Percentiles rank a stretch among this genome's conserved stretches.
Conservation (phyloP, 2,797 vertebrate genomes). For the Tangara arthus region DNA sequence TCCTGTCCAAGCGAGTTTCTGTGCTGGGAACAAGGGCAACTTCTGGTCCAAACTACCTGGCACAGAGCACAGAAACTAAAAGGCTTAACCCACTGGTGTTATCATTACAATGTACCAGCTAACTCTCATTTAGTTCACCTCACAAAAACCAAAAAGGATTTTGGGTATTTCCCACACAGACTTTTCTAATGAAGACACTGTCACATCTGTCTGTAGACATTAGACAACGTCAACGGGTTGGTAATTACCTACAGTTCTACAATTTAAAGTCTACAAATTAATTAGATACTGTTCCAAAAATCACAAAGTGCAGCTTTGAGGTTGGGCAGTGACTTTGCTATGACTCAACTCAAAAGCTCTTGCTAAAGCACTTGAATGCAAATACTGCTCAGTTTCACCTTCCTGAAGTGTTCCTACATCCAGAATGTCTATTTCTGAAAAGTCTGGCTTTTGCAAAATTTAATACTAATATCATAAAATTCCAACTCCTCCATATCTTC, state of each 20-base stretch:
- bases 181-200: not conserved
- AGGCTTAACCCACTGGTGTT: rapidly evolving
- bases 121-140: not conserved
- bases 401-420: not conserved
- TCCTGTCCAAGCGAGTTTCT: not conserved
- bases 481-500: not conserved
- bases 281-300: not conserved
- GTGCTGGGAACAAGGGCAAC: not conserved
- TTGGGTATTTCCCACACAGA: not conserved
- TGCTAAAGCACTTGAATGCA: not conserved
- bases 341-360: not conserved
- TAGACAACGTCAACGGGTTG: not conserved
- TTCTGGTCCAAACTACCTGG: not conserved
- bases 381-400: not conserved
- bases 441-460: not conserved
- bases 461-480: not conserved
- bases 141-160: not conserved
- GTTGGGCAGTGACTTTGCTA: not conserved
- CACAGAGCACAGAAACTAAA: not conserved
- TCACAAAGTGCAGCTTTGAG: not conserved
- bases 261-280: not conserved
- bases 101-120: rapidly evolving
- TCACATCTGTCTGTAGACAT: not conserved
- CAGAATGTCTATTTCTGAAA: not conserved
- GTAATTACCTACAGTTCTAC: not conserved